Evolutionary conservation across 2,888 invertebrate genomes (phyloP).

Genomic region (Polymixis flavicincta): DNA sequence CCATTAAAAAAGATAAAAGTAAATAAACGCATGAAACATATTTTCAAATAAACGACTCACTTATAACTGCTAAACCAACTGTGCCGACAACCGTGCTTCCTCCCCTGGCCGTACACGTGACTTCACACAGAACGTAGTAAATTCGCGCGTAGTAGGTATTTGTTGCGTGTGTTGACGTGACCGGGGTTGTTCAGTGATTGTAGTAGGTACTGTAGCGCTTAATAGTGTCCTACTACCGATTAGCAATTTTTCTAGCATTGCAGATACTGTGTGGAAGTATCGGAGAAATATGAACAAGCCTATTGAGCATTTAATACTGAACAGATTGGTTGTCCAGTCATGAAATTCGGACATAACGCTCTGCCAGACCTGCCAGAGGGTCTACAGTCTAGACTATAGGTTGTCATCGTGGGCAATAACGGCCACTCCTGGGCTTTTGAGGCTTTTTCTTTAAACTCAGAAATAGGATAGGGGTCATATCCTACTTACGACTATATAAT

Average conservation of each 20-base stretch:
- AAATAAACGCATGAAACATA: too few relatives aligned
- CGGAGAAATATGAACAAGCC: not conserved
- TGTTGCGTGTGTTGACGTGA: constrained; percentile 20
- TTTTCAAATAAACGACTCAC: not conserved
- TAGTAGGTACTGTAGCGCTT: not conserved
- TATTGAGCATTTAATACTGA: not conserved
- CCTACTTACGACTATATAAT: too few relatives aligned
- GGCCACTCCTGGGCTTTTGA: too few relatives aligned
- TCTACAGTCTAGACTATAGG: too few relatives aligned
- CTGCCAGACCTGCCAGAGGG: too few relatives aligned
- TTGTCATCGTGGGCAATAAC: too few relatives aligned
- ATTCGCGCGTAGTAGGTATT: constrained; percentile 21
- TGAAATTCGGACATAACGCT: too few relatives aligned
- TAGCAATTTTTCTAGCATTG: not conserved
- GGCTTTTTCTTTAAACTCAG: too few relatives aligned
- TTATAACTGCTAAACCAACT: not conserved
- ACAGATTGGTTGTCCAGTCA: not conserved
- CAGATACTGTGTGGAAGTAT: not conserved
- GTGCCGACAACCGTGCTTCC: not conserved
- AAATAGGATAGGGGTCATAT: too few relatives aligned
- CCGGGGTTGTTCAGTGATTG: constrained; percentile 29
- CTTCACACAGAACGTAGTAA: constrained; percentile 3
- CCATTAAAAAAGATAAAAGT: not conserved
- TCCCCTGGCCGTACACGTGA: not conserved
- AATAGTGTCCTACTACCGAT: too few relatives aligned